These are phyloP conservation scores for Drosophila teissieri DNA, from an alignment of 1,140 invertebrate species.

Conservation along the genomic window DNA sequence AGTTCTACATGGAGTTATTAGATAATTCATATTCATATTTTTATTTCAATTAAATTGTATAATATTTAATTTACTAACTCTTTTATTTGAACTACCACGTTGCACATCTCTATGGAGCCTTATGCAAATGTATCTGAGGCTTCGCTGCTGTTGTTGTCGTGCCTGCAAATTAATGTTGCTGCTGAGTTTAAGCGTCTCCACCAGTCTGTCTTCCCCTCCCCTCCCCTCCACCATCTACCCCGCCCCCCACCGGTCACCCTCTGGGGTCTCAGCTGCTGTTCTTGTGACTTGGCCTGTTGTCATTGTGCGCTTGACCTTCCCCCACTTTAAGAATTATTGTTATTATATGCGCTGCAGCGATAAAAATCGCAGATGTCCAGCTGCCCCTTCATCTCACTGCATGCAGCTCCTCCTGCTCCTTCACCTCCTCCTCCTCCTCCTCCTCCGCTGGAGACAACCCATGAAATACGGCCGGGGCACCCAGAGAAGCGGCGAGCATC, in stretches of 20 bases:
- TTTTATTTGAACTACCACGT: neutral
- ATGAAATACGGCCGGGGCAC: conserved; percentile 76
- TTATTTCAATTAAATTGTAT: too few relatives aligned
- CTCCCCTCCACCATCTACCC: neutral
- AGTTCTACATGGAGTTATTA: too few relatives aligned
- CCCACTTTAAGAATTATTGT: conserved; percentile 84
- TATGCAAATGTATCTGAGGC: conserved; percentile 67
- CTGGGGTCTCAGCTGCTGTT: conserved; percentile 70
- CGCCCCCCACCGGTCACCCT: neutral
- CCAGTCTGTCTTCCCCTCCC: conserved; percentile 45
- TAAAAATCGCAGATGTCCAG: conserved; percentile 83
- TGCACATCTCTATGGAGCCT: conserved; percentile 24
- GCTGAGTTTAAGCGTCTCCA: conserved; percentile 78
- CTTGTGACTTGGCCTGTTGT: conserved; percentile 71
- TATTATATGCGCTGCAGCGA: conserved; percentile 82
- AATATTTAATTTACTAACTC: too few relatives aligned
- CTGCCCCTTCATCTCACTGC: conserved; percentile 22
- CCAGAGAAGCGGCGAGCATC: conserved; percentile 41
- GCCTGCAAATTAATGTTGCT: conserved; percentile 81
- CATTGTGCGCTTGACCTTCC: conserved; percentile 80
- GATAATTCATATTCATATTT: too few relatives aligned
- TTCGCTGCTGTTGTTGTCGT: conserved; percentile 52
- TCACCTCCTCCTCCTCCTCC: conserved; percentile 9
- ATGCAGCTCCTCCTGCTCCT: conserved; percentile 6
- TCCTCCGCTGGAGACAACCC: conserved; percentile 66